Base-by-base conservation (phyloP, 2,113 vertebrate genomes). In the Myiopsitta monachus region DNA sequence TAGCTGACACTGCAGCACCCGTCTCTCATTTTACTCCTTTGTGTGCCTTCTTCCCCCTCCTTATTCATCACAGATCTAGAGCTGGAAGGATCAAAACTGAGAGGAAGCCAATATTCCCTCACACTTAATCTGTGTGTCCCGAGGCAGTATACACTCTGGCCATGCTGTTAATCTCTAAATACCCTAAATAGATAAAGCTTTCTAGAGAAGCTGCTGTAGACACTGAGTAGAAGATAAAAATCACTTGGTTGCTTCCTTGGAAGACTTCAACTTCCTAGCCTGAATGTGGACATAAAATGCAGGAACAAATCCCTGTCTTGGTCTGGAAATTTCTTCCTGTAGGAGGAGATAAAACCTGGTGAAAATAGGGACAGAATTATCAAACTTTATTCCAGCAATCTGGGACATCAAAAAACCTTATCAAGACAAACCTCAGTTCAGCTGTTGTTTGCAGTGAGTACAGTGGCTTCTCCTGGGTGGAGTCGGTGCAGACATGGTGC, bases 121-220 rank as follows among this genome's bases (percentile, higher is more conserved):
- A 81, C 36, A n/a, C 36, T 75, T 93, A 83, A 87, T 94, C 83
- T 90, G 27, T 94, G 69, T 78, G 33, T 82, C 93, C 51, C 82
- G 85, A 94, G 61, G 67, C 85, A 90, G 73, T 41, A 62, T 67
- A 87, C 14, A 72, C 49, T 69, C 44, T 72, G 76, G 52, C 61
- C 76, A 38, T 87, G 54, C 76, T 84, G 79, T 78, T 90, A 94
- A 96, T 95, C 83, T 83, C 55, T 90, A 93, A 61, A 62, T 94
- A 66, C 80, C 27, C 61, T 64, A 24, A 83, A 95, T 30, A 94
- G 90, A 92, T 79, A 92, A 74, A 93, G 33, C 73, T 91, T 96
- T 94, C 94, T 94, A 87, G 88, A 93, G 88, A 93, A 90, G 69
- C 44, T 90, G 69, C 61, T 84, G 80, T 72, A 79, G 76, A 94